Conservation (phyloP, 2,888 invertebrate genomes). For the Anthophora plumipes region DNA sequence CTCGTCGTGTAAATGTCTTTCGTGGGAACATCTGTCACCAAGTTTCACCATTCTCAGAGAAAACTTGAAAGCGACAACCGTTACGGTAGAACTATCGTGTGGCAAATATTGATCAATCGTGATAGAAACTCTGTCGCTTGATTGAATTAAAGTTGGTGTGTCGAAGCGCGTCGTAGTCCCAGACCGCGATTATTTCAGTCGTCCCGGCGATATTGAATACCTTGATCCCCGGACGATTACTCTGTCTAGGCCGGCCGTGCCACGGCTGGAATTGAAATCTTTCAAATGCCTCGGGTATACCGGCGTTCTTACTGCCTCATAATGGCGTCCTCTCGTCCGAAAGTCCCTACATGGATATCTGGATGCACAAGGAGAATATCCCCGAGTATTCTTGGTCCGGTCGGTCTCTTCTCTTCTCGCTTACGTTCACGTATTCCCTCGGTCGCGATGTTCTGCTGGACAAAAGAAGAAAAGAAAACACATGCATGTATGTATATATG, state of each 20-base stretch:
- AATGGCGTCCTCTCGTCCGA: conserved; percentile 52
- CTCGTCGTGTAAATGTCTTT: neutral
- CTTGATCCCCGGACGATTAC: conserved; percentile 56
- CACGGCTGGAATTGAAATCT: conserved; percentile 56
- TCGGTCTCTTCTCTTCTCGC: conserved; percentile 36
- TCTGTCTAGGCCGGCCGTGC: conserved; percentile 22
- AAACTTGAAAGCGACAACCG: conserved; percentile 3
- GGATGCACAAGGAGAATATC: conserved; percentile 51
- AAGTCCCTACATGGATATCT: conserved; percentile 48
- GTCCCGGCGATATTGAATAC: conserved; percentile 32
- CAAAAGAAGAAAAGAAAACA: conserved; percentile 49
- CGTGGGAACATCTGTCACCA: neutral
- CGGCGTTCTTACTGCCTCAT: conserved; percentile 50
- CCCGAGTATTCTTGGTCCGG: conserved; percentile 44
- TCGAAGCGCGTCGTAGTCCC: conserved; percentile 31
- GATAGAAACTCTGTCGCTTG: conserved; percentile 32
- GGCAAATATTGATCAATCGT: conserved; percentile 54
- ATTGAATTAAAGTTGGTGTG: conserved; percentile 57
- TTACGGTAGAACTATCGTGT: conserved; percentile 26
- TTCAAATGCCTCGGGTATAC: conserved; percentile 49
- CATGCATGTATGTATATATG: neutral
- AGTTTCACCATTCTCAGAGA: too few species aligned
- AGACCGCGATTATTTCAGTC: conserved; percentile 29
- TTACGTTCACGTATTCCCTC: conserved; percentile 11
- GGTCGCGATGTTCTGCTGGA: conserved; percentile 32